phyloP scores from a whole-genome alignment of 2,113 vertebrate genomes.

The Glaucidium brasilianum region DNA sequence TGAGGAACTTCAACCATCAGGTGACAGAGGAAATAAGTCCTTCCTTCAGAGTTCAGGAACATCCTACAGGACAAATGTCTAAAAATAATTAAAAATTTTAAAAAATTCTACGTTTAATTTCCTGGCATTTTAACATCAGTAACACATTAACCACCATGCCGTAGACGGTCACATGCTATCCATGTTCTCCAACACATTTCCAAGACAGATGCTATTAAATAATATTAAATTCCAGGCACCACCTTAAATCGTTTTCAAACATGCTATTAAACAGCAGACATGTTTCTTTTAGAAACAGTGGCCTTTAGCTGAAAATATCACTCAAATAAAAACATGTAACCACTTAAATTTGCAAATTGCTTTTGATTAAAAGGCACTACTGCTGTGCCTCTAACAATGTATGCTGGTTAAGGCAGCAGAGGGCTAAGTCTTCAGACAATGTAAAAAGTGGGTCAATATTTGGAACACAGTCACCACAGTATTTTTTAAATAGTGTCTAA shows the following conservation, averaged over 20 bases:
- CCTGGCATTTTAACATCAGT: not conserved
- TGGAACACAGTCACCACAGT: not conserved
- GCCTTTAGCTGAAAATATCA: not conserved
- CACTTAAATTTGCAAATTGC: not conserved
- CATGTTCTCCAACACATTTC: not conserved
- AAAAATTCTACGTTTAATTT: not conserved
- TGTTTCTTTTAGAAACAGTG: not conserved
- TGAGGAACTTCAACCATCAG: not conserved
- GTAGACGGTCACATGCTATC: not conserved
- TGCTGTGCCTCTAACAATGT: not conserved
- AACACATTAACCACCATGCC: not conserved
- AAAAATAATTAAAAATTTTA: not conserved
- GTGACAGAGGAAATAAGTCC: not conserved
- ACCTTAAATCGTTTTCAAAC: not conserved
- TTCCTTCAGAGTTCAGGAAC: not conserved
- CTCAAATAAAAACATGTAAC: not conserved
- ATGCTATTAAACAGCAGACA: not conserved
- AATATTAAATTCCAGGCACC: not conserved
- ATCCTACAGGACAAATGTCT: not conserved
- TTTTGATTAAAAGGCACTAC: not conserved
- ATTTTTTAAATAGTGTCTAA: not conserved
- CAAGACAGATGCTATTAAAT: not conserved
- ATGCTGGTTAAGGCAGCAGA: not conserved
- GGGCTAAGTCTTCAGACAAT: not conserved
- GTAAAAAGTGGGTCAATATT: not conserved